Evolutionary conservation across 2,797 vertebrate species (phyloP), one percentile per base, ranked within the genome.

Genomic region (Megalops cyprinoides): DNA sequence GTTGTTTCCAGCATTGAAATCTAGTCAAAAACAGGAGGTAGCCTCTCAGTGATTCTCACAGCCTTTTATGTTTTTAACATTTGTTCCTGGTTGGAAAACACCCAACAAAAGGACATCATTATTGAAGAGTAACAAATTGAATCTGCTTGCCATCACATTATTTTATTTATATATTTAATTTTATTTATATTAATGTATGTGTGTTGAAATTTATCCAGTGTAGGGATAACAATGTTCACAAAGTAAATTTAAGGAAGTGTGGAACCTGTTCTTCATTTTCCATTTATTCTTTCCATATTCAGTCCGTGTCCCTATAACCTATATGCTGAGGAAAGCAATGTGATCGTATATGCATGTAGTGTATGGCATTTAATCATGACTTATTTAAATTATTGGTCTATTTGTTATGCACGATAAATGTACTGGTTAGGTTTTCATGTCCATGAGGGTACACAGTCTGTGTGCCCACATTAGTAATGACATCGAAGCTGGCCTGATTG

Each of bases 1-100:
- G 94, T 89, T 94, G 92, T 95, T 93, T 92, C 92, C 90, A 91
- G 93, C 91, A 90, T 89, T 92, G 86, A 88, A 94, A 96, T 92
- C 82, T 90, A 91, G 89, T 92, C 86, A 84, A 94, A 85, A 92
- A 94, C 89, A 90, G 79, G 92, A 92, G 93, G 89, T 88, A 86
- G 87, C 82, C 87, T 87, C 76, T 25, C 76, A 76, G 89, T 90
- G 86, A 82, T 87, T 81, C 83, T 87, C 90, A 88, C 84, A 85
- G 90, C 87, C 86, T 88, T 85, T 78, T 42, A 89, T 85, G 81
- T 90, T 88, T 89, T 71, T 62, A 67, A 65, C 58, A 58, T 85
- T 87, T 87, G 81, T 88, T 92, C 76, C 65, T 86, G 80, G 81
- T 55, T 7, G 60, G 28, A 76, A 82, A 85, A 87, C n/a, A n/a